Evolutionary conservation across 2,797 vertebrate genomes (phyloP).

Genomic region (Ataeniobius toweri): DNA sequence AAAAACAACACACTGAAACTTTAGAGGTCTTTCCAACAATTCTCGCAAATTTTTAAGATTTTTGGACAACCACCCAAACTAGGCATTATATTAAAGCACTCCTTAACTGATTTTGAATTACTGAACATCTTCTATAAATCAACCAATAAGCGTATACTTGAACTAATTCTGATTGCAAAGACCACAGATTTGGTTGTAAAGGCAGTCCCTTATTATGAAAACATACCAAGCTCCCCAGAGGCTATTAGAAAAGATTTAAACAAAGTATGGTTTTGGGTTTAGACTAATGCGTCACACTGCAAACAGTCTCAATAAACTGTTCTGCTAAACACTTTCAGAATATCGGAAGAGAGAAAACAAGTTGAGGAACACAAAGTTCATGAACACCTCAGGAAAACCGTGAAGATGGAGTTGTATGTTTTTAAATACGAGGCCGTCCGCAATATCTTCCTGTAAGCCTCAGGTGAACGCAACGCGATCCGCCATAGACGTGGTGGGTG

Average conservation of each 20-base stretch:
- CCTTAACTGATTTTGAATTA: conserved; percentile 17
- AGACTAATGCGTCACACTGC: conserved; percentile 34
- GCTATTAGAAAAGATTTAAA: conserved; percentile 31
- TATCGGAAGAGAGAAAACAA: conserved; percentile 67
- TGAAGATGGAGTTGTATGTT: conserved; percentile 67
- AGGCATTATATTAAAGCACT: conserved; percentile 38
- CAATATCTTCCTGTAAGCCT: conserved; percentile 83
- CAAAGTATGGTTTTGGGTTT: conserved; percentile 21
- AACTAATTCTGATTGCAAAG: conserved; percentile 31
- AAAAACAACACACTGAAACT: conserved; percentile 57
- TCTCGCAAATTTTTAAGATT: conserved; percentile 46
- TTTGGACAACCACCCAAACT: conserved; percentile 43
- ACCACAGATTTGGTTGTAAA: conserved; percentile 29
- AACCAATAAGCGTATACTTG: conserved; percentile 17
- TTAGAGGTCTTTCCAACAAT: conserved; percentile 61
- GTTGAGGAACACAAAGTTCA: conserved; percentile 67
- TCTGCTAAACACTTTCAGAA: conserved; percentile 50
- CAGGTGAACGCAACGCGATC: conserved; percentile 86
- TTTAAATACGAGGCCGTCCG: conserved; percentile 76
- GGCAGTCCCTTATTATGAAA: conserved; percentile 42
- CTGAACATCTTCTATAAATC: background rate
- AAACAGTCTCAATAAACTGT: conserved; percentile 27
- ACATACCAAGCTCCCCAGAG: conserved; percentile 37
- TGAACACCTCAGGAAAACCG: conserved; percentile 62
- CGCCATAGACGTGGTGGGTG: conserved; percentile 74